Evolutionary conservation across 2,113 vertebrate species (phyloP).

Genomic region (Sinocyclocheilus anophthalmus): DNA sequence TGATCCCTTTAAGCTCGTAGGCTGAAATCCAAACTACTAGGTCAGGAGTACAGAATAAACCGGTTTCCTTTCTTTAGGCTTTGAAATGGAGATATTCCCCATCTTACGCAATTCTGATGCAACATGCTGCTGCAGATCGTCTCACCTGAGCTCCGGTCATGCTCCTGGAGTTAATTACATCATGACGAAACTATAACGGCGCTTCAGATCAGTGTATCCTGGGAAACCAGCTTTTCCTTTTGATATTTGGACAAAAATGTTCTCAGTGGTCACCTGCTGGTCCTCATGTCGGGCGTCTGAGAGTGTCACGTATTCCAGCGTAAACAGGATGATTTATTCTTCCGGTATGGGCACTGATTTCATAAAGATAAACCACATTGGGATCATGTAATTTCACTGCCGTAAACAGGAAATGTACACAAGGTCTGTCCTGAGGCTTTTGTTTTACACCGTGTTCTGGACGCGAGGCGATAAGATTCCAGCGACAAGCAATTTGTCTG

Average conservation of each 20-base stretch:
- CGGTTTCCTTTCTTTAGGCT: not conserved
- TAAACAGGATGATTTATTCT: conserved; percentile 27
- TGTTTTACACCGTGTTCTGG: not conserved
- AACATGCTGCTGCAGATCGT: conserved; percentile 33
- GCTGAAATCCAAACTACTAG: not conserved
- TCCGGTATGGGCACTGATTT: not conserved
- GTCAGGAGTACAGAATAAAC: too few relatives aligned
- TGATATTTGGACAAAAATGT: not conserved
- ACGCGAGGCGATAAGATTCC: not conserved
- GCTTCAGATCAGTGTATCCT: not conserved
- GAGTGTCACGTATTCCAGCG: not conserved
- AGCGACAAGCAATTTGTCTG: too few relatives aligned
- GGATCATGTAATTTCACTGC: not conserved
- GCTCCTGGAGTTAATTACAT: conserved; percentile 4
- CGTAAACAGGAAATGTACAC: conserved; percentile 10
- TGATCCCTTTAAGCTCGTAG: too few relatives aligned
- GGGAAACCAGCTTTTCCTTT: conserved; percentile 22
- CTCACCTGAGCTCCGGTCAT: conserved; percentile 44
- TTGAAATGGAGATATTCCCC: conserved; percentile 10
- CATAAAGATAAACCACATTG: not conserved
- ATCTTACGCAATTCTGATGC: conserved; percentile 39
- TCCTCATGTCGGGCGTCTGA: not conserved
- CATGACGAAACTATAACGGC: not conserved
- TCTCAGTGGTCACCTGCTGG: not conserved
- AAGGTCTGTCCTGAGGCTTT: not conserved